Conservation (phyloP, 2,888 invertebrate species). For the Drosophila yooni region DNA sequence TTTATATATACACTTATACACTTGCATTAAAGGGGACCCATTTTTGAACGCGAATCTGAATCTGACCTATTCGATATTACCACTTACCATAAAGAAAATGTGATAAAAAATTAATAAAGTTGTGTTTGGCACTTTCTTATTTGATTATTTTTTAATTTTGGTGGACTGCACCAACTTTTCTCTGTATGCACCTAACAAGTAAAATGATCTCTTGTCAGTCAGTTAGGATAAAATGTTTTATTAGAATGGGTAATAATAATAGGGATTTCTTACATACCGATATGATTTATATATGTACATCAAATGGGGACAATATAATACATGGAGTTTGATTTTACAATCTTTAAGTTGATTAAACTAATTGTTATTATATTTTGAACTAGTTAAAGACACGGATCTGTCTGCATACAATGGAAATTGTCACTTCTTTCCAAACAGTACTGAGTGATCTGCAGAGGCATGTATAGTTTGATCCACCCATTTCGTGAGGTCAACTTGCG, state of each 20-base stretch:
- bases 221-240: neutral
- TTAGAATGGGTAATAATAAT: slow-evolving; percentile 4
- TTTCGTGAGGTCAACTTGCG: slow-evolving; percentile 87
- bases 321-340: slow-evolving; percentile 56
- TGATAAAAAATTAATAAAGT: neutral
- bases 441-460: slow-evolving; percentile 49
- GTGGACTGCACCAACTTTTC: neutral
- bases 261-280: slow-evolving; percentile 38
- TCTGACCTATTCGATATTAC: too few species aligned
- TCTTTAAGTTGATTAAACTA: slow-evolving; percentile 65
- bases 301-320: slow-evolving; percentile 60
- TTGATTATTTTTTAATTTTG: neutral
- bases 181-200: neutral
- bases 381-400: slow-evolving; percentile 58
- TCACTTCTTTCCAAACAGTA: slow-evolving; percentile 64
- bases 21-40: too few species aligned
- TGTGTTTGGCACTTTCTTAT: neutral
- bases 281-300: slow-evolving; percentile 64
- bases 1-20: too few species aligned
- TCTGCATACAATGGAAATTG: slow-evolving; percentile 9
- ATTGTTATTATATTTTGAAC: slow-evolving; percentile 68
- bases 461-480: slow-evolving; percentile 86
- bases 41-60: too few species aligned
- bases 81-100: too few species aligned
- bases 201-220: neutral